Percentiles rank a stretch among this genome's conserved stretches.
Conservation (phyloP, 37 sponge, comb jelly and placozoan genomes). For the Axinella damicornis region DNA sequence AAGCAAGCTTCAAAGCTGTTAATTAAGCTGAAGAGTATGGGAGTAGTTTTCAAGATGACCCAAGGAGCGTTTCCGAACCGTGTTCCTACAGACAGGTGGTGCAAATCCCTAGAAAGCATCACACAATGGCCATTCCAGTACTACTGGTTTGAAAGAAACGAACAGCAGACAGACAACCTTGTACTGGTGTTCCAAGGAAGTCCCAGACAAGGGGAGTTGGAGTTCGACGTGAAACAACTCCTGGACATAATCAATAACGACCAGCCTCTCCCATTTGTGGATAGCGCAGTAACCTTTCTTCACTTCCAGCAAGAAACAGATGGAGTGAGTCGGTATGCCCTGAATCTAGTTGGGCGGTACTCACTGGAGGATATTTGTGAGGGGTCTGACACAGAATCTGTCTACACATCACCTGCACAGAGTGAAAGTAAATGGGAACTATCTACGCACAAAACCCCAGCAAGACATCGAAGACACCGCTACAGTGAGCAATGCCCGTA, state of each 20-base stretch:
- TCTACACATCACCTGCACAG: too few species aligned
- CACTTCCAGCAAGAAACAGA: too few species aligned
- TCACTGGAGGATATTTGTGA: too few species aligned
- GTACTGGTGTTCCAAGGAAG: conserved; percentile 14
- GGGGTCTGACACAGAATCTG: too few species aligned
- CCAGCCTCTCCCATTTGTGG: neutral
- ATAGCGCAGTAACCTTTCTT: too few species aligned
- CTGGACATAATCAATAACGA: neutral
- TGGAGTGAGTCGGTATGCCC: too few species aligned
- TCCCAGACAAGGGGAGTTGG: neutral
- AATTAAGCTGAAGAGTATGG: neutral
- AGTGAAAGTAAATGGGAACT: too few species aligned
- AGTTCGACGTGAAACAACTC: too few species aligned
- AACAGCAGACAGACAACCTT: neutral
- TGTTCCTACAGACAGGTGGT: neutral
- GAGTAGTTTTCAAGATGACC: conserved; percentile 2
- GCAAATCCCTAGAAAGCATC: neutral
- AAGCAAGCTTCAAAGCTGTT: neutral
- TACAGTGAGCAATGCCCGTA: too few species aligned
- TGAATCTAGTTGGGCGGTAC: too few species aligned
- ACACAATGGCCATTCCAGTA: conserved; percentile 38
- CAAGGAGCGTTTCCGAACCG: neutral
- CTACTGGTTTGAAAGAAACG: neutral
- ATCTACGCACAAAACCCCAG: too few species aligned
- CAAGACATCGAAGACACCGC: too few species aligned